Evolutionary conservation across 2,888 invertebrate genomes (phyloP), one percentile per base, ranked within the genome.

Genomic region (Hyposoter dolosus): DNA sequence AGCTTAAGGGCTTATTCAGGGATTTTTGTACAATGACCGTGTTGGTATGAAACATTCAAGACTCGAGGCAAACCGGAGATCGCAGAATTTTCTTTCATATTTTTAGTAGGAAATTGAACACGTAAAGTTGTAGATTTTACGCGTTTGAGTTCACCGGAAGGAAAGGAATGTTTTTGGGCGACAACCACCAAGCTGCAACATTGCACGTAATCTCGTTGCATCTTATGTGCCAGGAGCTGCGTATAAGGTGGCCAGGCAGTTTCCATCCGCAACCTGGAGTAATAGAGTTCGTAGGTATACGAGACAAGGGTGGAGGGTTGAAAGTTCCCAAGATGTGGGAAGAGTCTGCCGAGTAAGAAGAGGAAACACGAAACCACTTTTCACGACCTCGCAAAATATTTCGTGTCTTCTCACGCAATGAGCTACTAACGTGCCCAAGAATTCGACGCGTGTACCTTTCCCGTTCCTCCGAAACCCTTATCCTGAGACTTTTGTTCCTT

Each of bases 71-170:
- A 45, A 3, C 15, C 23, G 12, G 35, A 10, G 2, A 69, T 50
- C 56, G 23, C 60, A 56, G 23, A n/a, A 68, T 60, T 65, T 50
- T 23, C 53, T 74, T 12, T 35, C 32, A 60, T 56, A 45, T 47
- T 78, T 72, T 68, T n/a, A n/a, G n/a, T 43, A 68, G 66, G 72
- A 83, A 83, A 83, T 83, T 83, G 83, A 83, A 83, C 56, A 83
- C 83, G 83, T 83, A 83, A 83, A 74, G 74, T 74, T 15, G 45
- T 66, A 40, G 40, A 74, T 78, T 72, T 83, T 66, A 83, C 45
- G 78, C 56, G 45, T 74, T 74, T 35, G 66, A 47, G 78, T 12
- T 32, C 17, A 15, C 6, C 66, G 66, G 17, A 78, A 68, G 47
- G 53, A 50, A 65, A 69, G 15, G 23, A 9, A 53, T 35, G 77